Base-by-base conservation (phyloP, 1,140 invertebrate species). In the Leguminivora glycinivorella region DNA sequence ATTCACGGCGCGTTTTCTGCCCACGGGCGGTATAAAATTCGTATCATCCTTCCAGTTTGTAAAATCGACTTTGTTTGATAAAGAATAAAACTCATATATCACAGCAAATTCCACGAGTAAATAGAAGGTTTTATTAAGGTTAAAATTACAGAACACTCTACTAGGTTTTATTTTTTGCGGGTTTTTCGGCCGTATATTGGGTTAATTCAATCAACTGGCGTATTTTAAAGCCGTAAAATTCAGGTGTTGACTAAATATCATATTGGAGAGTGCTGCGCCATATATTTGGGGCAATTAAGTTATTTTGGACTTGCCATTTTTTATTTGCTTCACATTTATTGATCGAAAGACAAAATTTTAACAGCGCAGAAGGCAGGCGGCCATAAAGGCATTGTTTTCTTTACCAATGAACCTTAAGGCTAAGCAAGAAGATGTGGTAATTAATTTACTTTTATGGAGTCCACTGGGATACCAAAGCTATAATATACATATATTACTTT, bases 1-100 rank as follows among this genome's bases (percentile, higher is more conserved):
- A 63, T 63, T 63, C 58, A 63, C 26, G 58, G 26, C 14, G 14
- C 58, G 58, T 63, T 29, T n/a, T 31, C 58, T n/a, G 26, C 58
- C 26, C 17, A 17, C 58, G 58, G 26, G n/a, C 58, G 58, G 26
- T 63, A 63, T 63, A 52, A 52, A 52, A 52, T 22, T 52, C 47
- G 19, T 22, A 52, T 52, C 47, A 52, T 22, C 19, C 47, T 22
- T 5, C 47, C 47, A 22, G 19, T 52, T 52, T 52, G 47, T 22
- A 22, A 52, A 52, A 22, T 52, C 47, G 47, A 52, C 47, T 52
- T 52, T 52, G 19, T 52, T 52, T 22, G 19, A 22, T 52, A 22
- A 52, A 10, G 47, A 52, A 22, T 22, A 52, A 52, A 22, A 6
- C 19, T 17, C 19, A 52, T 52, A 22, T 10, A 9, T 10, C 22